Base-by-base conservation (phyloP, 1,140 invertebrate species). In the Elysia chlorotica region DNA sequence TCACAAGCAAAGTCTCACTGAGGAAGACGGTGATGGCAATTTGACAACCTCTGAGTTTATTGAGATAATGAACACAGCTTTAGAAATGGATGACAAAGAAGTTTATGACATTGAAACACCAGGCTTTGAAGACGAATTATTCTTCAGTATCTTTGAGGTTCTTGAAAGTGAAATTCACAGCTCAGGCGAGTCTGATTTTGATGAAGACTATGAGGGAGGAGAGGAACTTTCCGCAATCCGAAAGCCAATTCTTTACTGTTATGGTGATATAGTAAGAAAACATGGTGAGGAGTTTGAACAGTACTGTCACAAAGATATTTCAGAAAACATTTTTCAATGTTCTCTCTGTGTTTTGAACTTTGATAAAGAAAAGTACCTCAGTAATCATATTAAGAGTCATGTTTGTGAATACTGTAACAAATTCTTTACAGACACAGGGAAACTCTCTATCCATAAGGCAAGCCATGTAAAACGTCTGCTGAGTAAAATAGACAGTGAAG, bases 361-460 rank as follows among this genome's bases (percentile, higher is more conserved):
- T 59, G 56, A 59, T 2, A 38, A 57, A 56, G 17, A 37, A 14
- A 59, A 57, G 31, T 38, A 70, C 37, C 38, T 71, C n/a, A 61
- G 63, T 23, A 41, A 63, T 62, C 69, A 71, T 33, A 25, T 71
- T 0, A 41, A 31, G n/a, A 35, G 69, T 23, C 69, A 71, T 63
- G 31, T 71, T 53, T 71, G 69, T 63, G 69, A 62, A 48, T 63
- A 63, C 30, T 71, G 69, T 25, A 71, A 71, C 37, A 63, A 62
- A 30, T 71, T 71, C 48, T 71, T 38, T 48, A 21, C 14, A 31
- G 37, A 36, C 36, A 71, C 41, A 53, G 69, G 63, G 31, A 53
- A 71, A 23, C 53, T 71, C 3, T 25, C 36, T 6, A 17, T 28
- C 19, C 69, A 71, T 33, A 62, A 63, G 23, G 23, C 35, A 23